These are phyloP conservation scores for Eumerus sabulonum DNA, from an alignment of 2,888 invertebrate genomes.

Conservation along the genomic window DNA sequence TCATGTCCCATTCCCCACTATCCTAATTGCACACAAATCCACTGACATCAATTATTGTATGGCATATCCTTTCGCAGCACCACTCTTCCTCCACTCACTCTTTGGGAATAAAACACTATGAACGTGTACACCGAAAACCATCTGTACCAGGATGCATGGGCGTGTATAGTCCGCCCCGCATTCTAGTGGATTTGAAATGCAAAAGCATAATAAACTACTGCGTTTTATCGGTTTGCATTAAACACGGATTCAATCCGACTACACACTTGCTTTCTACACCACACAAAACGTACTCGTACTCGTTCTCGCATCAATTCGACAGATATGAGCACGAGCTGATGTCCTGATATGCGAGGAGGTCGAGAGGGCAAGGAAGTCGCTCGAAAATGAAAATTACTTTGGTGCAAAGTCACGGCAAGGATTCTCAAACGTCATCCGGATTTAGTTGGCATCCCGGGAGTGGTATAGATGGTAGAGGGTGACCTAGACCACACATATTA, in stretches of 20 bases:
- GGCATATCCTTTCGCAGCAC: conserved; percentile 35
- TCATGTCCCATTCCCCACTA: conserved; percentile 13
- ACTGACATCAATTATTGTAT: conserved; percentile 62
- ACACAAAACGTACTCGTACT: not conserved
- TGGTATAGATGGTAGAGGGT: not conserved
- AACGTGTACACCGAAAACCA: too few relatives aligned
- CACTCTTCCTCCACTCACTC: not conserved
- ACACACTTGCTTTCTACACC: not conserved
- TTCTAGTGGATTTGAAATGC: conserved; percentile 47
- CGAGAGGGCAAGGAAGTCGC: conserved; percentile 5
- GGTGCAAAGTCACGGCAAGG: conserved; percentile 31
- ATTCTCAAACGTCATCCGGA: conserved; percentile 10
- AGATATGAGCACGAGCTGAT: conserved; percentile 6
- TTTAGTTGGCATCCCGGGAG: conserved; percentile 3
- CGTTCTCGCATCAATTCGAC: conserved; percentile 26
- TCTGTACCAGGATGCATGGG: conserved; percentile 1
- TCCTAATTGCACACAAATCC: conserved; percentile 50
- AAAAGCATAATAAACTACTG: conserved; percentile 46
- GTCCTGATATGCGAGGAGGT: not conserved
- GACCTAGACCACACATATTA: conserved; percentile 25
- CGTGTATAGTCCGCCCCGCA: conserved; percentile 15
- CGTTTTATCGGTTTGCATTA: conserved; percentile 39
- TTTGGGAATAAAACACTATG: conserved; percentile 17
- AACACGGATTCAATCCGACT: conserved; percentile 24
- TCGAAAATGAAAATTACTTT: conserved; percentile 32